A percentile compares a stretch with the other conserved stretches of the same genome.
Evolutionary conservation across 2,888 invertebrate species (phyloP).

Genomic region (Drosophila paranaensis): DNA sequence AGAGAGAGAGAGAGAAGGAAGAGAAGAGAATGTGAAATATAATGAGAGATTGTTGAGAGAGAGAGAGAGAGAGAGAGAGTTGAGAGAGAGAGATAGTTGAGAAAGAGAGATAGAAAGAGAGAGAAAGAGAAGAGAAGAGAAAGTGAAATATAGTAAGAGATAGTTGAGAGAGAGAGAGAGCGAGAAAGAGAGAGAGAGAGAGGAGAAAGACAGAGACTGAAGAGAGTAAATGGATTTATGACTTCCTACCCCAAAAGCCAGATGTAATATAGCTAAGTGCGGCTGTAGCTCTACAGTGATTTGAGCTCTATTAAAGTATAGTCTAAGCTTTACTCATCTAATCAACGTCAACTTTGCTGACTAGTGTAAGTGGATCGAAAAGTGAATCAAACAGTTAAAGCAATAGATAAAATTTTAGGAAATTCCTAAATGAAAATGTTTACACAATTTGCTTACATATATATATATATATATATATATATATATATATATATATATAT

Average conservation of each 20-base stretch:
- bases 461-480: neutral
- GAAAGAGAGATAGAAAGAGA: too few species aligned
- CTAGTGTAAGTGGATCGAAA: neutral
- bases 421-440: constrained; percentile 8
- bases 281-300: neutral
- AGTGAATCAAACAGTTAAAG: constrained; percentile 7
- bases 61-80: too few species aligned
- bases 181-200: too few species aligned
- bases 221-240: neutral
- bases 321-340: neutral
- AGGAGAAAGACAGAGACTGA: too few species aligned
- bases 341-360: neutral
- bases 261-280: neutral
- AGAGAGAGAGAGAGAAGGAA: too few species aligned
- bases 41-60: too few species aligned
- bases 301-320: neutral
- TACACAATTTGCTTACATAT: neutral
- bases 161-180: too few species aligned
- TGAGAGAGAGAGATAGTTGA: too few species aligned
- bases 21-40: too few species aligned
- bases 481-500: too few species aligned
- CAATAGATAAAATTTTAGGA: constrained; percentile 7
- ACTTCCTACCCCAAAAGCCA: neutral
- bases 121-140: too few species aligned
- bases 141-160: too few species aligned